Conservation (phyloP, 2,888 invertebrate species). For the Tubulanus polymorphus region DNA sequence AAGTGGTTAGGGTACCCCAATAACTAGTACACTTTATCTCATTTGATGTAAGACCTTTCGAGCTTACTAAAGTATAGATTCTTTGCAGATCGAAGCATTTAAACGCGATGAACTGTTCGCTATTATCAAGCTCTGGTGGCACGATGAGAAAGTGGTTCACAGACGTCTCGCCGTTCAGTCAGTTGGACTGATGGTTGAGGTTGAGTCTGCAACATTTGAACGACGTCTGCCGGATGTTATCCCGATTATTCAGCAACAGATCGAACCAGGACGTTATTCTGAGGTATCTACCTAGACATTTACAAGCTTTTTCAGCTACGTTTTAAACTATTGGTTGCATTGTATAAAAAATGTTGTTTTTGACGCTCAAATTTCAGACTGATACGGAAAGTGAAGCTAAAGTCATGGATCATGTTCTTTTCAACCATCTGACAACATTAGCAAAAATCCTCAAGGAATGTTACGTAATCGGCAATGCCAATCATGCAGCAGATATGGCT, state of each 20-base stretch:
- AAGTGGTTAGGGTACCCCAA: no score
- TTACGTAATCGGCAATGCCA: slow-evolving; percentile 27
- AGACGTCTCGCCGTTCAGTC: slow-evolving; percentile 70
- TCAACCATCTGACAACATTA: slow-evolving; percentile 39
- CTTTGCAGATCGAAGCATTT: slow-evolving; percentile 52
- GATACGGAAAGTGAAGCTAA: slow-evolving; percentile 22
- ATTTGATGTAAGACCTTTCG: no score
- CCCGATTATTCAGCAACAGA: slow-evolving; percentile 60
- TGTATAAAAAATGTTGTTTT: not conserved
- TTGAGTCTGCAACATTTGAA: slow-evolving; percentile 70
- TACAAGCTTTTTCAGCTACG: no score
- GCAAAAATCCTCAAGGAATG: slow-evolving; percentile 43
- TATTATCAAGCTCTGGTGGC: slow-evolving; percentile 67
- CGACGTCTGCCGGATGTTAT: slow-evolving; percentile 63
- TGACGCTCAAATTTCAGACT: not conserved
- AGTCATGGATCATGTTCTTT: slow-evolving; percentile 43
- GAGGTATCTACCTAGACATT: no score
- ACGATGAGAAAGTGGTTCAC: slow-evolving; percentile 64
- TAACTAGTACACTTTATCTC: no score
- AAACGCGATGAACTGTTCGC: slow-evolving; percentile 69
- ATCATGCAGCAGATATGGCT: slow-evolving; percentile 33
- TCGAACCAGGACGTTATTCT: slow-evolving; percentile 40
- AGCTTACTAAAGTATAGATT: no score
- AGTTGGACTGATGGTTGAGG: slow-evolving; percentile 72
- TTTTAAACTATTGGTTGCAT: not conserved